These are phyloP conservation scores for Xerus rutilus DNA, from an alignment of 2,797 vertebrate species.

Conservation along the genomic window DNA sequence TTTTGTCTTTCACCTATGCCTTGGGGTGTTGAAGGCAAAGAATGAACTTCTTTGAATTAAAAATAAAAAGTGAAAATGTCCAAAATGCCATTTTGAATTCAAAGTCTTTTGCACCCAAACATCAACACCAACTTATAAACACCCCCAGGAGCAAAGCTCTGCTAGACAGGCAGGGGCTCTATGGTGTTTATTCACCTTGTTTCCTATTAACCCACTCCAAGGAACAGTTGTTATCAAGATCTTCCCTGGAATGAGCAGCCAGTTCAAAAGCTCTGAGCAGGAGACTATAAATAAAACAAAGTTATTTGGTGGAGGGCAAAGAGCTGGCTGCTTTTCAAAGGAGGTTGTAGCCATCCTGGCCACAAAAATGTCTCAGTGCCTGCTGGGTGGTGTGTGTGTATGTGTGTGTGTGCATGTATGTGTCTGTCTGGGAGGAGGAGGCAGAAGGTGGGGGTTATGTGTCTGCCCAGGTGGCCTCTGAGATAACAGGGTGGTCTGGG, in stretches of 20 bases:
- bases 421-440: background rate
- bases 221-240: constrained; percentile 83
- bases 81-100: constrained; percentile 73
- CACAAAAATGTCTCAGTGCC: constrained; percentile 84
- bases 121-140: constrained; percentile 73
- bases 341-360: constrained; percentile 77
- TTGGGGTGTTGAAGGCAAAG: constrained; percentile 59
- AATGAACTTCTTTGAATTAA: constrained; percentile 60
- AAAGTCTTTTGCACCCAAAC: constrained; percentile 76
- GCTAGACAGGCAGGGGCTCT: constrained; percentile 62
- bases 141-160: constrained; percentile 74
- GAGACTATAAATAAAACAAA: constrained; percentile 85
- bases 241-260: constrained; percentile 73
- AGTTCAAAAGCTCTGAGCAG: constrained; percentile 83
- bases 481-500: constrained; percentile 73
- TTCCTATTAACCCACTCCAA: constrained; percentile 84
- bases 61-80: constrained; percentile 57
- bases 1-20: constrained; percentile 59
- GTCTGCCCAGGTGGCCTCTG: constrained; percentile 71
- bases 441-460: background rate
- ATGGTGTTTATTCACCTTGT: constrained; percentile 74
- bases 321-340: constrained; percentile 83
- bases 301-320: constrained; percentile 78
- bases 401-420: background rate
- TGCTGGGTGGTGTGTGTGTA: constrained; percentile 57